Base-by-base conservation (phyloP, 2,113 vertebrate genomes). In the Tychaedon coryphoeus region DNA sequence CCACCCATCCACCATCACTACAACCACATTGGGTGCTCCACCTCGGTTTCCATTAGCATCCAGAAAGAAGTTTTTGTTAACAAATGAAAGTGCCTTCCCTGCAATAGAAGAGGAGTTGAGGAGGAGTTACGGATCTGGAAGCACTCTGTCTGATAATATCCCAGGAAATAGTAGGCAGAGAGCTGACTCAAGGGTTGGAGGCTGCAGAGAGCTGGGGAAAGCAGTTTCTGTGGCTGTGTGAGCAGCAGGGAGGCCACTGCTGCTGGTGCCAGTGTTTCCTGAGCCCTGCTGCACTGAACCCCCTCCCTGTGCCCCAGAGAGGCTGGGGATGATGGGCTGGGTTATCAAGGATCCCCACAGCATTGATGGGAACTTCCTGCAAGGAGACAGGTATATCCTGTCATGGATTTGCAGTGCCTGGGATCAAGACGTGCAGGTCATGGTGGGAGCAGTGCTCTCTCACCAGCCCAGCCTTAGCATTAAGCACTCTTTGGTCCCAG, bases 1-100 rank as follows among this genome's bases (percentile, higher is more conserved):
- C 99, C 99, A 99, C 25, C 99, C 99, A 0, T 99, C 99, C 96
- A 99, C 99, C 91, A 99, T 82, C 60, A 99, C 99, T 95, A 99
- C 98, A 0, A 97, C 99, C 78, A 99, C 99, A 0, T 99, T 99
- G 28, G 99, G 98, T 4, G 99, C 99, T 5, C 97, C 94, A 5
- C 99, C 99, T 86, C 99, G 95, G 96, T 99, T 99, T 38, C 99
- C 99, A 23, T 98, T 99, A 84, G 97, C 96, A 51, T 99, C 99
- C 50, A 91, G 98, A 97, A 99, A 99, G 98, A 99, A 99, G 96
- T 98, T 98, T 96, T 98, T 99, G 96, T 99, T 99, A 93, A 99
- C 98, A 97, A 98, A 99, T 78, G 98, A 98, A 85, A 99, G 98
- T 80, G 99, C 99, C 73, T 98, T 99, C 56, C 99, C 99, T 99